Evolutionary conservation across 2,797 vertebrate genomes (phyloP).

Genomic region (Dallia pectoralis): DNA sequence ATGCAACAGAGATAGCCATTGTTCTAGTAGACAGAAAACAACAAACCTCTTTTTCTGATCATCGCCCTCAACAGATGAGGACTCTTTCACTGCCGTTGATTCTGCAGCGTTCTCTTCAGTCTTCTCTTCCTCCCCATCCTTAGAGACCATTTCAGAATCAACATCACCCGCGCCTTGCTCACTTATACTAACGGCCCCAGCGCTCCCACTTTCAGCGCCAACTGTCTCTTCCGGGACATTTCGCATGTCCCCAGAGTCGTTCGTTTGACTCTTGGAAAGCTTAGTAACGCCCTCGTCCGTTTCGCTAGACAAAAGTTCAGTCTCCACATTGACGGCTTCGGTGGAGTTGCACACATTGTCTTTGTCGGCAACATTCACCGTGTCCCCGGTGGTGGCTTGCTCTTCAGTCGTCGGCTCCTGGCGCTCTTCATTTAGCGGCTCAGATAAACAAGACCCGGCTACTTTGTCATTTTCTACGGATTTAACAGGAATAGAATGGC

Average conservation of each 20-base stretch:
- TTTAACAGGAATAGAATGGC: slow-evolving; percentile 99
- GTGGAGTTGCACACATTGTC: slow-evolving; percentile 78
- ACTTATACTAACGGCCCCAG: slow-evolving; percentile 83
- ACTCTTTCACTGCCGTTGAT: slow-evolving; percentile 91
- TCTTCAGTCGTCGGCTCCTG: slow-evolving; percentile 85
- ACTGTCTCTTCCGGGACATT: slow-evolving; percentile 75
- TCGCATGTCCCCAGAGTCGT: slow-evolving; percentile 75
- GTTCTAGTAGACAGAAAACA: slow-evolving; percentile 97
- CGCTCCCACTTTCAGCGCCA: slow-evolving; percentile 76
- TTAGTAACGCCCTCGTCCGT: slow-evolving; percentile 76
- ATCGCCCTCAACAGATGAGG: slow-evolving; percentile 97
- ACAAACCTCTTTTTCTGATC: slow-evolving; percentile 99
- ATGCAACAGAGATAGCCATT: slow-evolving; percentile 94
- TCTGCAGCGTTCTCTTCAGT: slow-evolving; percentile 88
- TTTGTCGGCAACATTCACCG: slow-evolving; percentile 81
- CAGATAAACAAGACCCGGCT: slow-evolving; percentile 99
- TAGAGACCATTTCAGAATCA: slow-evolving; percentile 82
- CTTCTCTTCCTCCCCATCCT: slow-evolving; percentile 79
- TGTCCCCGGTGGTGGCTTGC: slow-evolving; percentile 75
- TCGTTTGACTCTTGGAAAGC: slow-evolving; percentile 75
- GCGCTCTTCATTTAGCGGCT: slow-evolving; percentile 92
- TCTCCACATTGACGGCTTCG: slow-evolving; percentile 82
- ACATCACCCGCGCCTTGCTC: slow-evolving; percentile 78
- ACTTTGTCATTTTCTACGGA: slow-evolving; percentile 99
- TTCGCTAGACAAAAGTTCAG: slow-evolving; percentile 66